Percentiles rank a stretch among this genome's conserved stretches.
Evolutionary conservation across 2,888 invertebrate species (phyloP).

Genomic region (Polyommatus icarus): DNA sequence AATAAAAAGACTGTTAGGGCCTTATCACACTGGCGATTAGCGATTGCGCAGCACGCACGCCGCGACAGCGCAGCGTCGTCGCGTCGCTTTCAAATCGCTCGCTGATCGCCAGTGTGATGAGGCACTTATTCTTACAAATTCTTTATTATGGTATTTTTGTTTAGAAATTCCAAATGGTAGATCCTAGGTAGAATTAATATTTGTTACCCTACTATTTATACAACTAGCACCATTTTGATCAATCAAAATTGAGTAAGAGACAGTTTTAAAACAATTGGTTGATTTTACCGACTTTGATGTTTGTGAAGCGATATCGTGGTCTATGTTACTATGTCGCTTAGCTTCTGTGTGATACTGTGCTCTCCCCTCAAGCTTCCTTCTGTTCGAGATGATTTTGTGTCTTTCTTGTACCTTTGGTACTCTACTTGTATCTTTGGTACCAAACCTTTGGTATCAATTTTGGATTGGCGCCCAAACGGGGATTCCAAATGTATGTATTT

Average conservation of each 20-base stretch:
- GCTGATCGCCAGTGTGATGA: too few relatives aligned
- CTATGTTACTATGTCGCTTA: slow-evolving; percentile 50
- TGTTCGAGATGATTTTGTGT: slow-evolving; percentile 1
- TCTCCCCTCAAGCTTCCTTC: slow-evolving; percentile 47
- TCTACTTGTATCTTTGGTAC: neutral
- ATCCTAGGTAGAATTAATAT: too few relatives aligned
- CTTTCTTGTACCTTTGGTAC: slow-evolving; percentile 10
- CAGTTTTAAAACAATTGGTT: slow-evolving; percentile 19
- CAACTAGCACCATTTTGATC: neutral
- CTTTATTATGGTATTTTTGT: too few relatives aligned
- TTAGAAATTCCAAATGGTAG: too few relatives aligned
- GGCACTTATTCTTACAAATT: too few relatives aligned
- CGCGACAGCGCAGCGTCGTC: too few relatives aligned
- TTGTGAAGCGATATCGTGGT: slow-evolving; percentile 31
- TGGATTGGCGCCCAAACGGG: slow-evolving; percentile 20
- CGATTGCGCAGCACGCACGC: too few relatives aligned
- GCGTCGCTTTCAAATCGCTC: too few relatives aligned
- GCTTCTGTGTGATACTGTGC: slow-evolving; percentile 63
- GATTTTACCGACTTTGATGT: slow-evolving; percentile 32
- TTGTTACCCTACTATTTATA: too few relatives aligned
- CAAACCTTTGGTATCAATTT: neutral
- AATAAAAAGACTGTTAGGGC: too few relatives aligned
- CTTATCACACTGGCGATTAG: too few relatives aligned
- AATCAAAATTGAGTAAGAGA: slow-evolving; percentile 17
- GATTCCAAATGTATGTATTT: slow-evolving; percentile 37